These are phyloP conservation scores for Xestia ashworthii DNA, from an alignment of 2,888 invertebrate genomes.

Conservation along the genomic window DNA sequence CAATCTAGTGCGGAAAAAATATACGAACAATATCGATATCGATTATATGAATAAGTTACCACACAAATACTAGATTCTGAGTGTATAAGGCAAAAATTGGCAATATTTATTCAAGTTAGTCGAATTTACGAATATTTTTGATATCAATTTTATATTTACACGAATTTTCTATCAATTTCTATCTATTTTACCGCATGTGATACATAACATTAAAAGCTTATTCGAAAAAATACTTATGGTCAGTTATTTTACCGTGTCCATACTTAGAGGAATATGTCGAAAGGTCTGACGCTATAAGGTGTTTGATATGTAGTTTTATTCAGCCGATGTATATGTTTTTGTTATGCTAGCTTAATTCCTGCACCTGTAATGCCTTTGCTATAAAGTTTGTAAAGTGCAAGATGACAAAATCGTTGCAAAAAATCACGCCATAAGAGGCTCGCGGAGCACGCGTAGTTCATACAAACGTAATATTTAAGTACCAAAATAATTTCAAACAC, in stretches of 20 bases:
- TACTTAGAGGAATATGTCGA: slow-evolving; percentile 36
- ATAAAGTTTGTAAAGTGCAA: neutral
- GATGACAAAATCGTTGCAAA: neutral
- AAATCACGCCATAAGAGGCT: neutral
- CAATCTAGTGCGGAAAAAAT: slow-evolving; percentile 27
- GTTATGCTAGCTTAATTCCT: neutral
- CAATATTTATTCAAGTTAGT: slow-evolving; percentile 55
- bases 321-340: neutral
- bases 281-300: neutral
- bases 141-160: slow-evolving; percentile 54
- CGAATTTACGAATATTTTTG: slow-evolving; percentile 37
- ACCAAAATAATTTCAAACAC: no score
- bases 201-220: slow-evolving; percentile 54
- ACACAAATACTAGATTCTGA: slow-evolving; percentile 47
- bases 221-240: slow-evolving; percentile 41
- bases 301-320: slow-evolving; percentile 38
- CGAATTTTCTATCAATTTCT: slow-evolving; percentile 24
- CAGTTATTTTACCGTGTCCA: slow-evolving; percentile 24
- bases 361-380: neutral
- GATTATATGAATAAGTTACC: slow-evolving; percentile 22
- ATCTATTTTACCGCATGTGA: slow-evolving; percentile 25
- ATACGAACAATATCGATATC: slow-evolving; percentile 18
- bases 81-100: slow-evolving; percentile 66
- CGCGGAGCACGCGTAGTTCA: no score
- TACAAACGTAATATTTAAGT: no score